phyloP scores from a whole-genome alignment of 2,113 vertebrate species.

The Pavo muticus region DNA sequence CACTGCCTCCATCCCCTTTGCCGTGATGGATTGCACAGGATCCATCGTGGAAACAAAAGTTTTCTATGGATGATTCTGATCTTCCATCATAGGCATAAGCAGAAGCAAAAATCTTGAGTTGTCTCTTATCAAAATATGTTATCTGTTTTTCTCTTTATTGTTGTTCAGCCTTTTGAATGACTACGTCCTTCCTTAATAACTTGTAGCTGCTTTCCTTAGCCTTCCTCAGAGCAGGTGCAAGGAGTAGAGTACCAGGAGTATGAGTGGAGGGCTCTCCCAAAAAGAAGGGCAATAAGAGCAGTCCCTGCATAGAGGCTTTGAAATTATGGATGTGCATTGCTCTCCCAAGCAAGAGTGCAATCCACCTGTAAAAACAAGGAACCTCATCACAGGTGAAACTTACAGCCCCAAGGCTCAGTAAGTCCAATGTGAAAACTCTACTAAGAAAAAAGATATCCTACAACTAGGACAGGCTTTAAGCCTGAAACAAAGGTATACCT shows the following conservation, averaged over 20 bases:
- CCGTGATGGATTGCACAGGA: background rate
- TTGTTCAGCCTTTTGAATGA: background rate
- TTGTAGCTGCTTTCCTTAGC: background rate
- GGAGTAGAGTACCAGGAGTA: background rate
- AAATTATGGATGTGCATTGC: background rate
- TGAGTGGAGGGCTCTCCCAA: background rate
- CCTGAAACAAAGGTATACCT: background rate
- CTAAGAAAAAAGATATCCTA: background rate
- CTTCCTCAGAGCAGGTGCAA: background rate
- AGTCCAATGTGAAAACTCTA: background rate
- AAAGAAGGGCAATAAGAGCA: background rate
- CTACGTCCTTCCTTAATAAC: background rate
- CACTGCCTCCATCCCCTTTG: background rate
- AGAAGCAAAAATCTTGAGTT: background rate
- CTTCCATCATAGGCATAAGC: background rate
- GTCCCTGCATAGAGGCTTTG: fast-evolving
- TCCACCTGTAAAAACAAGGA: background rate
- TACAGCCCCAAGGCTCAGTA: background rate
- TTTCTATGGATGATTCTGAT: background rate
- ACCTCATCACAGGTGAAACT: background rate
- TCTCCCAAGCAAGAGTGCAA: background rate
- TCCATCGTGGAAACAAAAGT: background rate
- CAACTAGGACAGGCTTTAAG: background rate
- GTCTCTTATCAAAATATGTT: background rate
- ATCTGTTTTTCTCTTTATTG: background rate